phyloP scores from a whole-genome alignment of 2,113 vertebrate species.

The Apteryx mantelli region DNA sequence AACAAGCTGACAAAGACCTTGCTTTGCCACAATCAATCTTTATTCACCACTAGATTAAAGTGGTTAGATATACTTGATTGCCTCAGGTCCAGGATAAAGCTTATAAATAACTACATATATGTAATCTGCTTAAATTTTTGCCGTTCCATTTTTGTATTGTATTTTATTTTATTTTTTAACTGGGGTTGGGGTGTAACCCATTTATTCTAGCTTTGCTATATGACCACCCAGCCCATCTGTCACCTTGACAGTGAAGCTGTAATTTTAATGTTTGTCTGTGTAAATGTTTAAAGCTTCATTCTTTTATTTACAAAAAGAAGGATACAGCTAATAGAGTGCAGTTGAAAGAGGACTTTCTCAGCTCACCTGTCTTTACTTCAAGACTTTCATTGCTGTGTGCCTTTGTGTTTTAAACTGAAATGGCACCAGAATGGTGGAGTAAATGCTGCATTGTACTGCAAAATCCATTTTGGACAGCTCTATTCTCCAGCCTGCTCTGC shows the following conservation, averaged over 20 bases:
- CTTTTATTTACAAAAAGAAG: constrained; percentile 4
- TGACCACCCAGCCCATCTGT: neutral
- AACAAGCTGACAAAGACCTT: constrained; percentile 75
- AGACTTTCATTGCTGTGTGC: neutral
- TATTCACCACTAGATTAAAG: constrained; percentile 76
- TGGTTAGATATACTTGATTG: constrained; percentile 72
- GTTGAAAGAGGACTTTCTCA: neutral
- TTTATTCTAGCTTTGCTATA: constrained; percentile 13
- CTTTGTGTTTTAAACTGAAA: neutral
- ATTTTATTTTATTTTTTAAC: constrained; percentile 13
- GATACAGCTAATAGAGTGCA: neutral
- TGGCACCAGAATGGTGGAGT: neutral
- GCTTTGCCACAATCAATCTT: constrained; percentile 78
- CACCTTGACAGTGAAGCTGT: neutral
- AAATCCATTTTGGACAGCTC: neutral
- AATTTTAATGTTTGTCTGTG: constrained; percentile 14
- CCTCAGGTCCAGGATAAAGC: constrained; percentile 61
- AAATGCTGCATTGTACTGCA: neutral
- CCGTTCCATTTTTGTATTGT: neutral
- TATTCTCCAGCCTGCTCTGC: neutral
- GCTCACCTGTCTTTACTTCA: neutral
- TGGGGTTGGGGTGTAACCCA: neutral
- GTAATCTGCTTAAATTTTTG: constrained; percentile 34
- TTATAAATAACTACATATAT: constrained; percentile 53
- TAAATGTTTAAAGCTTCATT: neutral